Base-by-base conservation (phyloP, 2,888 invertebrate genomes). In the Ophion ellenae region DNA sequence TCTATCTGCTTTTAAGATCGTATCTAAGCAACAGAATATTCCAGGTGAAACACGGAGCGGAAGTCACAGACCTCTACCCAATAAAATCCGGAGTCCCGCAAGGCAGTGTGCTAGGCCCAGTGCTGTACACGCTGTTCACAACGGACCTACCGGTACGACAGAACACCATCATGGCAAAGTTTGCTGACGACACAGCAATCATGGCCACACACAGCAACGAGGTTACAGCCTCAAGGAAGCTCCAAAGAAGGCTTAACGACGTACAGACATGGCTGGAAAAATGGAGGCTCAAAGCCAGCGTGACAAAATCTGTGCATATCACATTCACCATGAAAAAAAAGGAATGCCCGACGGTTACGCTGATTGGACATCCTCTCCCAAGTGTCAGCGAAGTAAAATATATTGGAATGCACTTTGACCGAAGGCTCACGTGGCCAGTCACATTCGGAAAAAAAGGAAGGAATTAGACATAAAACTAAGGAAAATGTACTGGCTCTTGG, bases 371-470 rank as follows among this genome's bases (percentile, higher is more conserved):
- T 32, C 32, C 32, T 32, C 32, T 32, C 1, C 32, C 32, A 32
- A 32, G 32, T 4, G 32, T 32, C 32, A 32, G 32, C 4, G 32
- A 84, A 28, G 89, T 85, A 5, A 87, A 89, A 87, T 89, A 89
- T 77, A 86, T 90, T 1, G 89, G 87, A 20, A 85, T 90, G 28
- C 84, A 86, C 47, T 81, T 89, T 3, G 88, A 90, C 79, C 63
- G 79, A 20, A 79, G 85, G 63, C 81, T 89, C 2, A 88, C 75
- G n/a, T 88, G 86, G 28, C 78, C 17, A 63, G 57, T 20, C 73
- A 71, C 45, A 82, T 69, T 14, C 40, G 61, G 77, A n/a, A 76
- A 71, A 75, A 84, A 83, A 80, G 74, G 24, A 63, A 85, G 4
- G 59, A 88, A 81, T 61, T 87, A 1, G 61, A 63, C 17, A 11